A percentile compares a stretch with the other conserved stretches of the same genome.
Conservation (phyloP, 2,888 invertebrate genomes). For the Lepidocyrtoides sp. region DNA sequence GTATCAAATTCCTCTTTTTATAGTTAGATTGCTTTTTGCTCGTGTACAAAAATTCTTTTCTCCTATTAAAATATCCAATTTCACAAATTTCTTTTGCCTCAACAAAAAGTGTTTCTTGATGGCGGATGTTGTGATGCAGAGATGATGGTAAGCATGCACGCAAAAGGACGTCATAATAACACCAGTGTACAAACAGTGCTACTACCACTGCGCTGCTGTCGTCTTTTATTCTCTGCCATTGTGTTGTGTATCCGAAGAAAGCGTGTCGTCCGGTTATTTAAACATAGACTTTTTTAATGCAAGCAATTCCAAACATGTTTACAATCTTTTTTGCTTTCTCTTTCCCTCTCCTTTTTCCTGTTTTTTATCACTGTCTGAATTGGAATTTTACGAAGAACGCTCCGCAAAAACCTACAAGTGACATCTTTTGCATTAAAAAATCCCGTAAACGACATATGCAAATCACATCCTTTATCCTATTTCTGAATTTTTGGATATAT, state of each 20-base stretch:
- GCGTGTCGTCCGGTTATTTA: conserved; percentile 58
- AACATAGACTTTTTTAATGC: conserved; percentile 14
- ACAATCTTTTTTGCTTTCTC: conserved; percentile 32
- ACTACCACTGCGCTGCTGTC: not conserved
- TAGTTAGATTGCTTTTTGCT: not conserved
- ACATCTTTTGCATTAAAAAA: conserved; percentile 72
- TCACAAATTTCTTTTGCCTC: conserved; percentile 44
- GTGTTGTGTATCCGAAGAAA: not conserved
- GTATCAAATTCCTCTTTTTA: not conserved
- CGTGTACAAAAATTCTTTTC: not conserved
- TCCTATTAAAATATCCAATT: conserved; percentile 72
- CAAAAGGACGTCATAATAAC: not conserved
- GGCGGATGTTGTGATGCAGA: conserved; percentile 18
- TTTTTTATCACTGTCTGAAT: conserved; percentile 37
- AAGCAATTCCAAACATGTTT: conserved; percentile 43
- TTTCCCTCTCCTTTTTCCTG: conserved; percentile 1
- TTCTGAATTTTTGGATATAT: conserved; percentile 42
- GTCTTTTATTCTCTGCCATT: not conserved
- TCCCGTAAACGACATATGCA: conserved; percentile 72
- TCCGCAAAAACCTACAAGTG: conserved; percentile 56
- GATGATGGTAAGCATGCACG: conserved; percentile 14
- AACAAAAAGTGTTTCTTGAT: conserved; percentile 12
- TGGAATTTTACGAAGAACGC: conserved; percentile 48
- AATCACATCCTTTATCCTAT: conserved; percentile 70
- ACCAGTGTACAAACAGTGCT: not conserved